These are phyloP conservation scores for Saccostrea echinata DNA, from an alignment of 1,140 invertebrate genomes.

Conservation along the genomic window DNA sequence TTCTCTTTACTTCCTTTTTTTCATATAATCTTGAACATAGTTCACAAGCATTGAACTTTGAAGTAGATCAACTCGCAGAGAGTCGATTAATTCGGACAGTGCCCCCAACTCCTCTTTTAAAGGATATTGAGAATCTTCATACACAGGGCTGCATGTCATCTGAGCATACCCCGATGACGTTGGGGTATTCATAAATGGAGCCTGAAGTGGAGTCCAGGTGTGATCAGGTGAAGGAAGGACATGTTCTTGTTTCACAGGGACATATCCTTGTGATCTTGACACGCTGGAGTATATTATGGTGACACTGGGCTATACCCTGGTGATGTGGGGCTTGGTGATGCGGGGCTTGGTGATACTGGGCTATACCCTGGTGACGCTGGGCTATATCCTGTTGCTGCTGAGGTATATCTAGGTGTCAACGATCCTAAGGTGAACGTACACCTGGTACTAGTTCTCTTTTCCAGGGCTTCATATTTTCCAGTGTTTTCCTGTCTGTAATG, in stretches of 20 bases:
- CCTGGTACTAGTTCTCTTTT: background rate
- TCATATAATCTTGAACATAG: conserved; percentile 4
- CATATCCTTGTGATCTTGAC: background rate
- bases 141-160: background rate
- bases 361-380: no score
- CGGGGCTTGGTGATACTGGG: background rate
- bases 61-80: conserved; percentile 17
- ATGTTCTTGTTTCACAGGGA: background rate
- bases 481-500: background rate
- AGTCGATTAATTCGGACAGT: conserved; percentile 1
- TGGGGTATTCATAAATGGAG: background rate
- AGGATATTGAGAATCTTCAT: conserved; percentile 5
- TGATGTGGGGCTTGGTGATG: background rate
- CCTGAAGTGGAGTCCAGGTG: background rate
- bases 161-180: conserved; percentile 9
- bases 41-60: conserved; percentile 28
- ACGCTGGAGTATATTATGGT: conserved; percentile 17
- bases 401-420: no score
- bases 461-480: background rate
- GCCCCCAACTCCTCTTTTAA: background rate
- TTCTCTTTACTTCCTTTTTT: conserved; percentile 18
- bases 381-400: no score
- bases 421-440: no score
- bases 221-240: background rate
- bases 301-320: background rate